Evolutionary conservation across 1,140 invertebrate species (phyloP).

Genomic region (Lucilia sericata): DNA sequence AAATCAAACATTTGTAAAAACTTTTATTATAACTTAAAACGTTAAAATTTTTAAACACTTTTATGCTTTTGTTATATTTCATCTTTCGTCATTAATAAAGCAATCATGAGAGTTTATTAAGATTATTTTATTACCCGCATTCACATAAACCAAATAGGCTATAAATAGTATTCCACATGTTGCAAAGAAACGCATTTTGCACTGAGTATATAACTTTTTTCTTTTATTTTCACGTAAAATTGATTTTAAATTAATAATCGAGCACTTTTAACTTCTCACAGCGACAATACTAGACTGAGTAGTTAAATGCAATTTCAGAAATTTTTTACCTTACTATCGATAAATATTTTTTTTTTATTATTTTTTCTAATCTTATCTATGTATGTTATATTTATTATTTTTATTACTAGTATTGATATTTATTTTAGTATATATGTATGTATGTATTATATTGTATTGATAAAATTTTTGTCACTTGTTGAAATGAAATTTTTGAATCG

Average conservation of each 20-base stretch:
- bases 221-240: background rate
- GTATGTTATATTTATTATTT: background rate
- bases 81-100: too few relatives aligned
- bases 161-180: constrained; percentile 29
- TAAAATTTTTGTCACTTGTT: too few relatives aligned
- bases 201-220: too few relatives aligned
- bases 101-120: background rate
- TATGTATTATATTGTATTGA: too few relatives aligned
- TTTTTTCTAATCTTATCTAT: background rate
- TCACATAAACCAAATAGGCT: constrained; percentile 46
- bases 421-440: background rate
- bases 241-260: constrained; percentile 19
- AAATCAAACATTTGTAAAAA: background rate
- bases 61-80: background rate
- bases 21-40: background rate
- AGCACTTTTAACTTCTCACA: constrained; percentile 1
- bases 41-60: background rate
- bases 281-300: background rate
- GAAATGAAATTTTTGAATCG: too few relatives aligned
- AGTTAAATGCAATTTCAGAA: background rate
- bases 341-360: background rate
- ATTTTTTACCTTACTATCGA: background rate
- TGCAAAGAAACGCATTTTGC: constrained; percentile 42
- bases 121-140: constrained; percentile 39
- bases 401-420: background rate